Base-by-base conservation (phyloP, 2,888 invertebrate species). In the Drosophila acutilabella region DNA sequence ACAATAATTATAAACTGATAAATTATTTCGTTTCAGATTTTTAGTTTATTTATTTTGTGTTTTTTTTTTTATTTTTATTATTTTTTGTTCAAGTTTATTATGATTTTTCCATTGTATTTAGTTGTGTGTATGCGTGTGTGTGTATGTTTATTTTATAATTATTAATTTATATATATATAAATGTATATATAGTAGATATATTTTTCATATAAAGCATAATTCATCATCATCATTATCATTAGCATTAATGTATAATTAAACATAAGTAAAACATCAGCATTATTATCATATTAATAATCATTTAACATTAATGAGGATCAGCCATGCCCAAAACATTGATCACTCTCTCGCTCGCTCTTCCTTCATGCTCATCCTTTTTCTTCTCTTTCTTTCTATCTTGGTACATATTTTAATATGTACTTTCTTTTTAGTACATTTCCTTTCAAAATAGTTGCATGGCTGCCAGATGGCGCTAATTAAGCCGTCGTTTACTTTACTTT, bases 201-300 rank as follows among this genome's bases (percentile, higher is more conserved):
- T 58, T 51, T 64, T 73, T 44, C 74, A 71, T 67, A 54, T 76
- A 75, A 76, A 64, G 72, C 60, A 75, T 75, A 75, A 77, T 74
- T 74, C 74, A 74, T 71, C 54, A 62, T 65, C 42, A 61, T 74
- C 54, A 68, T 48, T 61, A 59, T 73, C 47, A 62, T 58, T 50
- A 58, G 54, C 52, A 62, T 58, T 50, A 59, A 47, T 36, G 45
- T 66, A 13, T 62, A 67, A 53, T 71, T 74, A 76, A 66, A 52
- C 42, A 72, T 76, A 76, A 45, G 58, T 74, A 70, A 71, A 67
- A 74, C 61, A 74, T 74, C 59, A 57, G 59, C 44, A 65, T 65
- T 71, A 74, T 58, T 50, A 67, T 58, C 36, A 52, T 65, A 40
- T 53, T 51, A 52, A 57, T 73, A 68, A 54, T 67, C 38, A 54